Percentiles rank a stretch among this genome's conserved stretches.
Evolutionary conservation across 37 sponge, comb jelly and placozoan genomes (phyloP).

Genomic region (Bolinopsis microptera): DNA sequence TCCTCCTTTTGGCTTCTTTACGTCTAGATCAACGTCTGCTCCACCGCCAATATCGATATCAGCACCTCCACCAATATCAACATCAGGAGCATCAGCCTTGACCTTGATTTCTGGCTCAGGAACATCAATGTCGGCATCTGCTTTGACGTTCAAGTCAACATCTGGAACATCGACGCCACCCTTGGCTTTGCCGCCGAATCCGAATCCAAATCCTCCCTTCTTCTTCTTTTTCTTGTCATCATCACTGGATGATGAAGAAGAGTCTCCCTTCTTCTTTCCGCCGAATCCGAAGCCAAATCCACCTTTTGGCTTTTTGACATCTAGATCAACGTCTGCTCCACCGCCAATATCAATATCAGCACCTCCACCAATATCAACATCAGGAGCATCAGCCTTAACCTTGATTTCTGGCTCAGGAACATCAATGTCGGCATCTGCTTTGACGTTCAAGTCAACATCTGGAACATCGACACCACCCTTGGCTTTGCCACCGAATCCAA

Average conservation of each 20-base stretch:
- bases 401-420: not conserved
- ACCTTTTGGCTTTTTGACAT: slow-evolving; percentile 17
- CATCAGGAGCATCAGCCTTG: slow-evolving; percentile 32
- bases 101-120: not conserved
- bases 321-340: not conserved
- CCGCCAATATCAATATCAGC: not conserved
- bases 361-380: not conserved
- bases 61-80: not conserved
- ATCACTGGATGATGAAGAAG: not conserved
- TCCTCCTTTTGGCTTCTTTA: slow-evolving; percentile 2
- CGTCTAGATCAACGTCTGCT: not conserved
- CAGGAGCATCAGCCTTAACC: not conserved
- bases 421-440: slow-evolving; percentile 15
- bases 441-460: not conserved
- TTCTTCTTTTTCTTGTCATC: slow-evolving; percentile 25
- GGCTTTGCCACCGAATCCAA: slow-evolving; percentile 29
- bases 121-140: slow-evolving; percentile 46
- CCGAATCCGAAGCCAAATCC: slow-evolving; percentile 42
- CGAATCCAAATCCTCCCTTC: slow-evolving; percentile 46
- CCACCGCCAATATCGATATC: slow-evolving; percentile 37
- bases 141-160: slow-evolving; percentile 4
- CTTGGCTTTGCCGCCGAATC: not conserved
- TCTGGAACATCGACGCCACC: slow-evolving; percentile 12
- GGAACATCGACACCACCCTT: slow-evolving; percentile 34
- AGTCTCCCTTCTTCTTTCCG: not conserved